A percentile compares a stretch with the other conserved stretches of the same genome.
Evolutionary conservation across 2,888 invertebrate genomes (phyloP).

Genomic region (Oxytorus armatus): DNA sequence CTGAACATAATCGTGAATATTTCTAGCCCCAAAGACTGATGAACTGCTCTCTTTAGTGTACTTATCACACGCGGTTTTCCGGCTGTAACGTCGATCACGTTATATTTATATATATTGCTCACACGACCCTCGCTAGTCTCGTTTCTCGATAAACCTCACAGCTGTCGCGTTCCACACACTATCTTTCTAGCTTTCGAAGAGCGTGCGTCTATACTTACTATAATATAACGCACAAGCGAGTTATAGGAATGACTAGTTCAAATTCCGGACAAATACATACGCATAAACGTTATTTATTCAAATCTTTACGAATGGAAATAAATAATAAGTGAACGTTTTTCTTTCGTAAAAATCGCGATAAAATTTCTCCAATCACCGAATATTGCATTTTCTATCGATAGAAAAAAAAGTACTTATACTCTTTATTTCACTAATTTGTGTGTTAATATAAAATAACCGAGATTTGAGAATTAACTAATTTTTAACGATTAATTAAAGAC

Average conservation of each 20-base stretch:
- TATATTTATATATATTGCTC: conserved; percentile 35
- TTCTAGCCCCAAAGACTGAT: conserved; percentile 1
- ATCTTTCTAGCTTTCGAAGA: conserved; percentile 33
- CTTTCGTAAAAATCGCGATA: neutral
- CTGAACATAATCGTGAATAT: too few species aligned
- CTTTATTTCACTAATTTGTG: neutral
- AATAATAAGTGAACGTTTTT: neutral
- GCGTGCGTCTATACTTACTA: neutral
- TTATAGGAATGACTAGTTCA: conserved; percentile 19
- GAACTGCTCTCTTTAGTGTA: conserved; percentile 8
- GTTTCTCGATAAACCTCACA: conserved; percentile 62
- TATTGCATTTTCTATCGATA: neutral
- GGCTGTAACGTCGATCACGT: conserved; percentile 17
- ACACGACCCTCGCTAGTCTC: conserved; percentile 40
- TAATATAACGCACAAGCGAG: neutral
- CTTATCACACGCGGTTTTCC: conserved; percentile 41
- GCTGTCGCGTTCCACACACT: conserved; percentile 66
- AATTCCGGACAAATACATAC: conserved; percentile 22
- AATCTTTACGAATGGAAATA: neutral
- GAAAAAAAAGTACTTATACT: neutral
- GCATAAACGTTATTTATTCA: neutral
- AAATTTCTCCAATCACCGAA: neutral
- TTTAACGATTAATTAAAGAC: neutral
- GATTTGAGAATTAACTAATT: neutral
- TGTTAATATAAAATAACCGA: neutral